These are phyloP conservation scores for Alsophila aescularia DNA, from an alignment of 2,888 invertebrate species.

Conservation along the genomic window DNA sequence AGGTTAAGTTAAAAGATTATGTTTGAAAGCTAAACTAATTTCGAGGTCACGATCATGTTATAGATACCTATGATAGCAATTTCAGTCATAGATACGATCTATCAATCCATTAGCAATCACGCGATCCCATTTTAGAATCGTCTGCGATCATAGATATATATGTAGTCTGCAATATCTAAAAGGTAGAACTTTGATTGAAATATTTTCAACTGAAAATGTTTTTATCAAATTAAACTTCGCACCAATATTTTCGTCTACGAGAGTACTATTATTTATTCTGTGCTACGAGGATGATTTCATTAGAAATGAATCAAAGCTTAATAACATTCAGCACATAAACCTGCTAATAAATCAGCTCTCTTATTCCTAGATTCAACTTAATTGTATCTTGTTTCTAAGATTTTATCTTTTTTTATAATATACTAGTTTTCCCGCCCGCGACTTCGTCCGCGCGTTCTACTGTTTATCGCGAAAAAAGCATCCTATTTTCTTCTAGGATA, in stretches of 20 bases:
- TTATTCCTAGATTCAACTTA: neutral
- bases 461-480: too few species aligned
- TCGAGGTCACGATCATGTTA: constrained; percentile 33
- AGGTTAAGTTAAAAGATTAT: constrained; percentile 18
- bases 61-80: constrained; percentile 31
- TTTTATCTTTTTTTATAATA: neutral
- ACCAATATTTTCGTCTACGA: neutral
- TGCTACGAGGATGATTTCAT: neutral
- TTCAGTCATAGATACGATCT: constrained; percentile 32
- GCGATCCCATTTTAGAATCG: constrained; percentile 32
- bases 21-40: constrained; percentile 37
- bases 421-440: too few species aligned
- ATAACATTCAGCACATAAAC: neutral
- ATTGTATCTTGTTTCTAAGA: constrained; percentile 2
- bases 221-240: constrained; percentile 1
- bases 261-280: too few species aligned
- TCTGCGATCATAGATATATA: constrained; percentile 19
- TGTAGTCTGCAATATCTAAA: constrained; percentile 3
- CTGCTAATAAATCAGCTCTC: neutral
- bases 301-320: neutral
- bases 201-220: neutral
- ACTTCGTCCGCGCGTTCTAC: too few species aligned
- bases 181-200: constrained; percentile 5
- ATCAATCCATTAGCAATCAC: constrained; percentile 41
- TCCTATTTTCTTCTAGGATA: too few species aligned